phyloP scores from a whole-genome alignment of 2,113 vertebrate genomes.

The Sprattus sprattus region DNA sequence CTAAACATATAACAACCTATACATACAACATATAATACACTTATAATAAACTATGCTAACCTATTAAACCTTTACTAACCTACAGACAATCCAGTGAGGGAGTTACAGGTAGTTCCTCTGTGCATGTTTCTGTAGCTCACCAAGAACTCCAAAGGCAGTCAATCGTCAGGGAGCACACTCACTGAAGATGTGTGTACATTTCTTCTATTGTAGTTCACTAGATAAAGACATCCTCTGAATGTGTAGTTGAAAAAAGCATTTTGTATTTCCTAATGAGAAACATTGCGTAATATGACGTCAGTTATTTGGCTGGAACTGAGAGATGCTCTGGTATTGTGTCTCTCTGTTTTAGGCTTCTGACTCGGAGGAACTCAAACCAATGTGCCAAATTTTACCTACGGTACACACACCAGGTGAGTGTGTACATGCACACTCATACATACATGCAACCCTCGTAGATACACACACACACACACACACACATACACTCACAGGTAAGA shows the following conservation, averaged over 20 bases:
- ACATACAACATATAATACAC: no score
- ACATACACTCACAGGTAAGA: no score
- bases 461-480: no score
- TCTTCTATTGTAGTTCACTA: not conserved
- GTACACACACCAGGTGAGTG: not conserved
- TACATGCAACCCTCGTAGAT: not conserved
- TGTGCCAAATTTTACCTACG: not conserved
- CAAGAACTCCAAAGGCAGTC: no score
- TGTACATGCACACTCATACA: not conserved
- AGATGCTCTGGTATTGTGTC: not conserved
- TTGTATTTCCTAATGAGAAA: not conserved
- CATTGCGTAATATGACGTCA: not conserved
- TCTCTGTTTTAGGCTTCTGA: not conserved
- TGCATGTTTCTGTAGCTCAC: no score
- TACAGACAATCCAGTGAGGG: no score
- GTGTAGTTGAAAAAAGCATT: not conserved
- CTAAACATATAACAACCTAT: no score
- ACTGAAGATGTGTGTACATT: no score
- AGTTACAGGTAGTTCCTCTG: no score
- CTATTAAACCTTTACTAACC: no score
- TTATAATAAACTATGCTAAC: no score
- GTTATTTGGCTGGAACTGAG: not conserved
- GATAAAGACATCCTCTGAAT: not conserved
- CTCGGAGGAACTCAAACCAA: not conserved
- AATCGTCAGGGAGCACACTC: no score